These are phyloP conservation scores for Arbacia lixula DNA, from an alignment of 53 echinoderm and acorn worm genomes.

Conservation along the genomic window DNA sequence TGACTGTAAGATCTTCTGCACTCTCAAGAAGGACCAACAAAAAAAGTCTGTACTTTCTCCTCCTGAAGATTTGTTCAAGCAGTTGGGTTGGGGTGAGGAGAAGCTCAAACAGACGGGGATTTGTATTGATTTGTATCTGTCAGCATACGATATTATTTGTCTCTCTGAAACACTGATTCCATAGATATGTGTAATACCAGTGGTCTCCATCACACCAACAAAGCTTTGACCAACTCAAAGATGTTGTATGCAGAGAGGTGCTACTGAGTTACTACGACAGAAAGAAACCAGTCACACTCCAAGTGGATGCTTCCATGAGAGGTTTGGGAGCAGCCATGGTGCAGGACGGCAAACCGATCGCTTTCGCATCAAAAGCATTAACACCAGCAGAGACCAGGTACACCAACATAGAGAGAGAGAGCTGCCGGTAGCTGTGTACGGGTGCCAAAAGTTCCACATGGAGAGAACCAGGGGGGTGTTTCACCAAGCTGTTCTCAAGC, in stretches of 20 bases:
- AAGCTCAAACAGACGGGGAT: constrained; percentile 14
- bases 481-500: too few species aligned
- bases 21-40: constrained; percentile 1
- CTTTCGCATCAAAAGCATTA: constrained; percentile 65
- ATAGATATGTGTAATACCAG: too few species aligned
- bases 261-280: constrained; percentile 56
- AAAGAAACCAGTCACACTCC: constrained; percentile 40
- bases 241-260: constrained; percentile 26
- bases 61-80: constrained; percentile 8
- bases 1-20: constrained; percentile 12
- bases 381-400: constrained; percentile 53
- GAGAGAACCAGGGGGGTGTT: too few species aligned
- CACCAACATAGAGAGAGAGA: constrained; percentile 45
- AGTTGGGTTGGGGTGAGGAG: constrained; percentile 26
- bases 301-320: constrained; percentile 56
- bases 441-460: constrained; percentile 75
- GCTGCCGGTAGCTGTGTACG: constrained; percentile 56
- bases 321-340: constrained; percentile 56
- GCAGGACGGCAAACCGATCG: constrained; percentile 58
- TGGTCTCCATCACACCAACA: too few species aligned
- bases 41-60: constrained; percentile 1
- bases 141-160: constrained; percentile 7
- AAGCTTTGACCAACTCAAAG: neutral
- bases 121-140: neutral
- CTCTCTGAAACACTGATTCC: too few species aligned